Percentiles rank a stretch among this genome's conserved stretches.
These are phyloP conservation scores for Geopemphigus sp. DNA, from an alignment of 1,140 invertebrate genomes.

Conservation along the genomic window DNA sequence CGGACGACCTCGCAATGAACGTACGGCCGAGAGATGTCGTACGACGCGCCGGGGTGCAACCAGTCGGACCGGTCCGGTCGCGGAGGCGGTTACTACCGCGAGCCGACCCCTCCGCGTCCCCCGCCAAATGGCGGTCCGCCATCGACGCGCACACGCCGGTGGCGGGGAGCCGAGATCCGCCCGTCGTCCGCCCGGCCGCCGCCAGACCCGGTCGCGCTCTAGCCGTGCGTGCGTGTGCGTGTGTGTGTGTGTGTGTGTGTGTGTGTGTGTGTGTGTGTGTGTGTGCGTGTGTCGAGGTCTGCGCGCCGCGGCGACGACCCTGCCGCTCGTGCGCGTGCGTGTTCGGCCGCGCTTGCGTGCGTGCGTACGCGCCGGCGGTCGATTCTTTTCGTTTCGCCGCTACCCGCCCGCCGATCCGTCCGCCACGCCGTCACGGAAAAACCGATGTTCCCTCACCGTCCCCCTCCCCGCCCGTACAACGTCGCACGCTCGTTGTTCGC, in stretches of 20 bases:
- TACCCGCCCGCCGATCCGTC: neutral
- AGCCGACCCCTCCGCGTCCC: conserved; percentile 5
- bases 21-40: neutral
- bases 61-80: conserved; percentile 42
- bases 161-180: neutral
- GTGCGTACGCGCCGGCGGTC: too few relatives aligned
- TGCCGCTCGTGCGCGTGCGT: neutral
- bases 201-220: too few relatives aligned
- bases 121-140: conserved; percentile 21
- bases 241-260: too few relatives aligned
- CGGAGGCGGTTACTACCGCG: conserved; percentile 14
- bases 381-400: neutral
- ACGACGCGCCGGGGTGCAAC: conserved; percentile 11
- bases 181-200: neutral
- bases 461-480: neutral
- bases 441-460: neutral
- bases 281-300: neutral
- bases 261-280: too few relatives aligned
- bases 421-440: neutral
- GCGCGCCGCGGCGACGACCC: neutral
- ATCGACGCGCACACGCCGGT: conserved; percentile 9
- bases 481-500: too few relatives aligned
- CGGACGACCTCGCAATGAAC: conserved; percentile 45
- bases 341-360: neutral
- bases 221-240: too few relatives aligned